phyloP scores from a whole-genome alignment of 30 jellyfish, hydroid and myxozoan genomes.

The Thelohanellus kitauei region DNA sequence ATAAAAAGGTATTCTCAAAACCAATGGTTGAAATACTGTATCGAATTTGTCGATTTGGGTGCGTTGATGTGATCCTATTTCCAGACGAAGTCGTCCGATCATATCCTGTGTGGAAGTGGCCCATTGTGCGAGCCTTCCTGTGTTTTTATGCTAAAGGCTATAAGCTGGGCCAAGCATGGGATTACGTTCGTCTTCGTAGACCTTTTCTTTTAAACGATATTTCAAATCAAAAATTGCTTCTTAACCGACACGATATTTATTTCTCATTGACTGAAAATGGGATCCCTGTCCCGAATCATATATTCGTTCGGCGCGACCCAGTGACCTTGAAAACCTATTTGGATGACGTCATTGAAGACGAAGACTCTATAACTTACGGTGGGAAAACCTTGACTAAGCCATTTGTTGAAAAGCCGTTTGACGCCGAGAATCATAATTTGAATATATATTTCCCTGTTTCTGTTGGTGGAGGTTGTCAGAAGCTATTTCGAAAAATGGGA shows the following conservation, averaged over 20 bases:
- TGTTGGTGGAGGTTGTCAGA: constrained; percentile 96
- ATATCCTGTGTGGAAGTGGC: constrained; percentile 89
- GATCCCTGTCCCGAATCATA: neutral
- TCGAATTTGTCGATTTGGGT: constrained; percentile 28
- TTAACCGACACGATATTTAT: constrained; percentile 25
- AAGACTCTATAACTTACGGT: constrained; percentile 32
- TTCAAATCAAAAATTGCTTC: constrained; percentile 34
- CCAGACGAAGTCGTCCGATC: constrained; percentile 53
- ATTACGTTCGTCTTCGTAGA: constrained; percentile 40
- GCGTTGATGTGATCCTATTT: constrained; percentile 8
- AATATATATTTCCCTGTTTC: constrained; percentile 56
- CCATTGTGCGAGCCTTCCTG: constrained; percentile 55
- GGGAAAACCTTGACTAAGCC: constrained; percentile 70
- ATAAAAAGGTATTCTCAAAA: constrained; percentile 28
- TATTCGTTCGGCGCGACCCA: neutral
- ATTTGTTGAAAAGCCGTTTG: constrained; percentile 81
- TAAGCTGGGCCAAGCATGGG: constrained; percentile 57
- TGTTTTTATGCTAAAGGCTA: constrained; percentile 77
- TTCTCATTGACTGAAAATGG: neutral
- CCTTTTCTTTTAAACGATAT: constrained; percentile 57
- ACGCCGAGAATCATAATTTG: constrained; percentile 78
- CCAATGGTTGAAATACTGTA: constrained; percentile 80
- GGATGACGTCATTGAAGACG: constrained; percentile 35
- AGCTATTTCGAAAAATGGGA: constrained; percentile 59
- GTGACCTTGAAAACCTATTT: neutral